Percentiles rank a stretch among this genome's conserved stretches.
These are phyloP conservation scores for Pimephales promelas DNA, from an alignment of 2,113 vertebrate species.

Conservation along the genomic window DNA sequence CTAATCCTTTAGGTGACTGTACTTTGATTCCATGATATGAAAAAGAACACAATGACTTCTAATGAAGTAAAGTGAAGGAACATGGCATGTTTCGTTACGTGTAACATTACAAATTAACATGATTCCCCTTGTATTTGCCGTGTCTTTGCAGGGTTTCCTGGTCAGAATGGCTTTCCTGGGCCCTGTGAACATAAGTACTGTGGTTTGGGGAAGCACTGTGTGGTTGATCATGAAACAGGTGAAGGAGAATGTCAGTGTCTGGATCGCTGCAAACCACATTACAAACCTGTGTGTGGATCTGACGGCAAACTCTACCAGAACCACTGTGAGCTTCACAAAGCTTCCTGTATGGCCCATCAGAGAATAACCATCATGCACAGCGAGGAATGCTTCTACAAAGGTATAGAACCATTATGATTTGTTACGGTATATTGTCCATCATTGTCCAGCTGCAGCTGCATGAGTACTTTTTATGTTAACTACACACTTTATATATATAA, in stretches of 20 bases:
- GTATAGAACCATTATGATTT: slow-evolving; percentile 69
- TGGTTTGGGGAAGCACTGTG: slow-evolving; percentile 89
- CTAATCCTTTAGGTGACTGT: too few species aligned
- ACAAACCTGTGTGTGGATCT: slow-evolving; percentile 93
- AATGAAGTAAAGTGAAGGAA: not conserved
- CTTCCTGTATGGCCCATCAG: slow-evolving; percentile 85
- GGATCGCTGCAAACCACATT: slow-evolving; percentile 87
- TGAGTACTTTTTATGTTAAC: not conserved
- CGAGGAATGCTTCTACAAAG: slow-evolving; percentile 95
- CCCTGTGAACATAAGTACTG: slow-evolving; percentile 94
- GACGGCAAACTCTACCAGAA: slow-evolving; percentile 94
- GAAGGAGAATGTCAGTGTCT: slow-evolving; percentile 87
- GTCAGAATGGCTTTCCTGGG: slow-evolving; percentile 67
- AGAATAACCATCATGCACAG: slow-evolving; percentile 91
- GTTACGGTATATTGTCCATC: not conserved
- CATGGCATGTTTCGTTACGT: not conserved
- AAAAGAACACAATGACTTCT: not conserved
- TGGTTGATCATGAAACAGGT: slow-evolving; percentile 76
- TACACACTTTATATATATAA: not conserved
- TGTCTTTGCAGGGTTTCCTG: slow-evolving; percentile 71
- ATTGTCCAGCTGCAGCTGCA: not conserved
- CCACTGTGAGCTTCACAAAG: slow-evolving; percentile 92
- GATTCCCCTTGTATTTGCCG: not conserved
- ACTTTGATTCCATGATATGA: not conserved
- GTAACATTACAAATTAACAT: not conserved